phyloP scores from a whole-genome alignment of 2,113 vertebrate species.

The Conger conger region DNA sequence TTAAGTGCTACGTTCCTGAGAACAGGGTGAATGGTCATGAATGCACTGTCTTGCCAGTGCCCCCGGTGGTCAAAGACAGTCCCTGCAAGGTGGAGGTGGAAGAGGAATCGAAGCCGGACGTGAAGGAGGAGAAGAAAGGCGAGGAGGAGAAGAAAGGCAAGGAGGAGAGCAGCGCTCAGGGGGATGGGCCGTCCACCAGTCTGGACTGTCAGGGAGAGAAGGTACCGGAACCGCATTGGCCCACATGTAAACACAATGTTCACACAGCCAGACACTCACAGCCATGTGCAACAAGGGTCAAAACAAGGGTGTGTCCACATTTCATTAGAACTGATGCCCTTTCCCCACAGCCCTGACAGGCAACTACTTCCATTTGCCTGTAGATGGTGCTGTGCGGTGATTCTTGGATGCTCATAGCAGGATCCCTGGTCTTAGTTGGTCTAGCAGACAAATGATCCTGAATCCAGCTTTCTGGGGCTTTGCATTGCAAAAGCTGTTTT shows the following conservation, averaged over 20 bases:
- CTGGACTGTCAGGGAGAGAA: conserved; percentile 52
- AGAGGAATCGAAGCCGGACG: conserved; percentile 14
- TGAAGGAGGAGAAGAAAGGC: conserved; percentile 9
- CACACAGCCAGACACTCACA: neutral
- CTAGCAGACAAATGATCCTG: conserved; percentile 13
- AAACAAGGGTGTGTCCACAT: neutral
- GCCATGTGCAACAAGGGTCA: neutral
- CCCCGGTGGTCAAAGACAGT: conserved; percentile 62
- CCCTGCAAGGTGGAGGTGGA: conserved; percentile 55
- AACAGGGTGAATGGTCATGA: neutral
- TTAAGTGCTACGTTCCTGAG: neutral
- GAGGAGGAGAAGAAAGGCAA: conserved; percentile 17
- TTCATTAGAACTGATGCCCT: neutral
- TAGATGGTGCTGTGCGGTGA: conserved; percentile 53
- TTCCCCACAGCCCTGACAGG: neutral
- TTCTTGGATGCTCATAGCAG: neutral
- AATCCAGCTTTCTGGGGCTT: conserved; percentile 47
- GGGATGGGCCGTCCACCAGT: conserved; percentile 70
- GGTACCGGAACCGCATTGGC: conserved; percentile 35
- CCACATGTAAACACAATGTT: neutral
- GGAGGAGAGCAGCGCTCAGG: conserved; percentile 17
- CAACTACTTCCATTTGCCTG: conserved; percentile 37
- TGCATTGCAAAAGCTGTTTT: conserved; percentile 45
- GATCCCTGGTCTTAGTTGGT: neutral
- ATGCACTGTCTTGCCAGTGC: conserved; percentile 52